Base-by-base conservation (phyloP, 2,113 vertebrate genomes). In the Danio rerio region DNA sequence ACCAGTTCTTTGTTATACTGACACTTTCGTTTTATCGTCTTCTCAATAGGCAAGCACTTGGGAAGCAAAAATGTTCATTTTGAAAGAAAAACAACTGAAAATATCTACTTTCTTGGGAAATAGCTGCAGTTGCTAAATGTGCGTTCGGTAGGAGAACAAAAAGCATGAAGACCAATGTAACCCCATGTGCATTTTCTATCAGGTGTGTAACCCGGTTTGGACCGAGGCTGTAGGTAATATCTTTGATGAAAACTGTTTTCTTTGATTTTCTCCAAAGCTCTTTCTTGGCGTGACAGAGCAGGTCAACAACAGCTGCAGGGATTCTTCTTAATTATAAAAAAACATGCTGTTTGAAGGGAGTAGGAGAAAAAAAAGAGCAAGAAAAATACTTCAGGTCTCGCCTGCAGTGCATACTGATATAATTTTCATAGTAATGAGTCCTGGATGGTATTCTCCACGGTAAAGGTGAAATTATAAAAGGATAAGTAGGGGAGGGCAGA, bases 241-340 rank as follows among this genome's bases (percentile, higher is more conserved):
- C 47, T 65, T 78, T 78, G 81, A 72, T 74, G 55, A 71, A 84
- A 83, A 72, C 65, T 65, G 50, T 82, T 88, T n/a, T 77, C 87
- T 92, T 88, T 89, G 85, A 87, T 84, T 89, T 83, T 75, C 79
- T 81, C 63, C 65, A 86, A 81, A 88, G 84, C 82, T 74, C 72
- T 16, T 79, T 49, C 76, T 88, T 62, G 13, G 75, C 40, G 73
- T 83, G 80, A 76, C 71, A 47, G 82, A 71, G 80, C 61, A 84
- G 90, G 91, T 90, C 90, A 88, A 86, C 83, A 81, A 83, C 63
- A 50, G 66, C 87, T 50, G 21, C 80, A 74, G 86, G 86, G 78
- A 78, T 86, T 87, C 88, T 81, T 84, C 65, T 84, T 84, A 87
- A 88, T 88, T 86, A 86, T 81, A 87, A 87, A 76, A 85, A 87